These are phyloP conservation scores for Dinothrombium tinctorium DNA, from an alignment of 1,140 invertebrate species.

Conservation along the genomic window DNA sequence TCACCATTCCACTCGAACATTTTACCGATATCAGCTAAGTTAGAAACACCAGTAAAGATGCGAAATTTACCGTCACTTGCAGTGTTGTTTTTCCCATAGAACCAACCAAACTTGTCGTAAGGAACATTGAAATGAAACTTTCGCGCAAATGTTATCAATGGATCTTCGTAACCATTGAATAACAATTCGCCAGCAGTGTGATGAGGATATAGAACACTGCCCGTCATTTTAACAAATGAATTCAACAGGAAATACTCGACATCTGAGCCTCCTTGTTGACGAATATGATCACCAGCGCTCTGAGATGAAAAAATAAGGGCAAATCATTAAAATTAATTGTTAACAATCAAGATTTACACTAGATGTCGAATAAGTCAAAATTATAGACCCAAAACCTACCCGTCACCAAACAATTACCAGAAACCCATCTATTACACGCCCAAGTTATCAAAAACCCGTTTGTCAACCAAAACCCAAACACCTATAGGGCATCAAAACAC, in stretches of 20 bases:
- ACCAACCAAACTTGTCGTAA: conserved; percentile 15
- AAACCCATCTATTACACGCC: too few relatives aligned
- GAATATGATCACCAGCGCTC: conserved; percentile 9
- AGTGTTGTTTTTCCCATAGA: conserved; percentile 13
- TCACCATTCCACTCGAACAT: conserved; percentile 23
- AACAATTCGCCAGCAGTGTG: conserved; percentile 14
- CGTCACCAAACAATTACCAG: too few relatives aligned
- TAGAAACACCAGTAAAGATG: conserved; percentile 18
- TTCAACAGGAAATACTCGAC: too few relatives aligned
- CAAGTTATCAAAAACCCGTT: too few relatives aligned
- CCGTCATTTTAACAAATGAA: too few relatives aligned
- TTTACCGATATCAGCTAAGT: conserved; percentile 17
- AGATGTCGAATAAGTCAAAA: too few relatives aligned
- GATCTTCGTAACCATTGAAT: conserved; percentile 17
- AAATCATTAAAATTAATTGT: conserved; percentile 3
- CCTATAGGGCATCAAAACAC: too few relatives aligned
- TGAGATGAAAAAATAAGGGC: conserved; percentile 1
- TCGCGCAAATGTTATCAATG: conserved; percentile 10
- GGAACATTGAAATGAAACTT: conserved; percentile 8
- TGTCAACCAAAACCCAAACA: too few relatives aligned
- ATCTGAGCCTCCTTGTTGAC: too few relatives aligned
- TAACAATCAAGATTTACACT: too few relatives aligned
- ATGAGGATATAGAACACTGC: too few relatives aligned
- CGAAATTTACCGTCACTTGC: conserved; percentile 18
- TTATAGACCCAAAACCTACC: too few relatives aligned